Evolutionary conservation across 2,888 invertebrate species (phyloP).

Genomic region (Nomada fucata): DNA sequence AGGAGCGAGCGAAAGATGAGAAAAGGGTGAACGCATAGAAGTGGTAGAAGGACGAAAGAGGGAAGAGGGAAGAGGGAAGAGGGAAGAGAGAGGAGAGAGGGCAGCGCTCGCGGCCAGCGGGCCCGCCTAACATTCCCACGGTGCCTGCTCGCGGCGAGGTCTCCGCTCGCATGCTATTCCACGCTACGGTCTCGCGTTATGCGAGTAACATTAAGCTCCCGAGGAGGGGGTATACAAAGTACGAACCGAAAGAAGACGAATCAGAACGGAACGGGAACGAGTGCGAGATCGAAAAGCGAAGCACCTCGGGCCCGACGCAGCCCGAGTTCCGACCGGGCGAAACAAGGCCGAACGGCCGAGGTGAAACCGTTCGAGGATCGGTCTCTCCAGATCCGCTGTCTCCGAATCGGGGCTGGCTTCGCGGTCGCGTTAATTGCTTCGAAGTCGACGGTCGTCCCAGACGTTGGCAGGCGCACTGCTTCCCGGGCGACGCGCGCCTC

Average conservation of each 20-base stretch:
- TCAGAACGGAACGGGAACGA: conserved; percentile 2
- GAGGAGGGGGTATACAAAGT: conserved; percentile 76
- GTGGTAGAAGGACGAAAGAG: conserved; percentile 17
- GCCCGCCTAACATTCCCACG: conserved; percentile 83
- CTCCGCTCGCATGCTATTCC: conserved; percentile 74
- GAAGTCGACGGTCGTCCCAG: too few species aligned
- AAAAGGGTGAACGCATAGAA: conserved; percentile 4
- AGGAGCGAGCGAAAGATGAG: background rate
- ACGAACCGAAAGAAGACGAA: conserved; percentile 18
- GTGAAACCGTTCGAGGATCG: conserved; percentile 73
- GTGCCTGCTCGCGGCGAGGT: conserved; percentile 83
- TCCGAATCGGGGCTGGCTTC: too few species aligned
- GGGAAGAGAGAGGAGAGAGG: conserved; percentile 15
- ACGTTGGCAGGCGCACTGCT: too few species aligned
- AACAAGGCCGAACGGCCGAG: conserved; percentile 12
- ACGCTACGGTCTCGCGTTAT: conserved; percentile 76
- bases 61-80: conserved; percentile 10
- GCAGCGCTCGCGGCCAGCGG: conserved; percentile 71
- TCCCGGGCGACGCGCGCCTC: too few species aligned
- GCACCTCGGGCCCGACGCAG: conserved; percentile 21
- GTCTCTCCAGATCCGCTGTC: too few species aligned
- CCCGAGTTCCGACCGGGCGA: conserved; percentile 13
- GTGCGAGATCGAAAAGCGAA: conserved; percentile 57
- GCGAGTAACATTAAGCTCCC: conserved; percentile 79
- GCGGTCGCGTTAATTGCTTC: too few species aligned